Conservation (phyloP, 1,140 invertebrate genomes). For the Procambarus clarkii region DNA sequence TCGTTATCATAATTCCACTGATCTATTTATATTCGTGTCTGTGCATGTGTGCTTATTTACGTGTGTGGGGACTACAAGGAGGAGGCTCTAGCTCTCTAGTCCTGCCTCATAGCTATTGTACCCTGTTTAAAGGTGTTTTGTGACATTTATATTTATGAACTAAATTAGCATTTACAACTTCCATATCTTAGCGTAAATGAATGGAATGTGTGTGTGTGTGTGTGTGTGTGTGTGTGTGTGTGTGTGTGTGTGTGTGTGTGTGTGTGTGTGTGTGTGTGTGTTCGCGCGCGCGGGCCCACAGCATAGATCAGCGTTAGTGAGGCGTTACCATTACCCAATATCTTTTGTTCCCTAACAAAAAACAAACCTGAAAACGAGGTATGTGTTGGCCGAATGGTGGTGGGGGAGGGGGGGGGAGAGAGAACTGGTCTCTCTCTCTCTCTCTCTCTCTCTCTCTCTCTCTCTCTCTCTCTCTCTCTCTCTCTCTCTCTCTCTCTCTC, state of each 20-base stretch:
- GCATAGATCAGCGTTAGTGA: constrained; percentile 35
- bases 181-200: no score
- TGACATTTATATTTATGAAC: no score
- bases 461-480: constrained; percentile 6
- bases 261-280: constrained; percentile 17
- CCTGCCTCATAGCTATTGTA: no score
- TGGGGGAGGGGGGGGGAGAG: no score
- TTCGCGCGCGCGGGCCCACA: not conserved
- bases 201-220: not conserved
- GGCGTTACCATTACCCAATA: constrained; percentile 31
- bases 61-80: no score
- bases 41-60: no score
- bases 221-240: constrained; percentile 15
- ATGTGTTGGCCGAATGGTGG: not conserved
- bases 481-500: not conserved
- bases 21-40: no score
- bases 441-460: not conserved
- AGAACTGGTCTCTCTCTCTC: not conserved
- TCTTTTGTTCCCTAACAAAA: constrained; percentile 43
- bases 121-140: no score
- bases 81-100: no score
- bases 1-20: no score
- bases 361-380: not conserved
- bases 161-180: no score
- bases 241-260: constrained; percentile 7